Percentiles rank a stretch among this genome's conserved stretches.
These are phyloP conservation scores for Hormaphis cornu DNA, from an alignment of 1,140 invertebrate species.

Conservation along the genomic window DNA sequence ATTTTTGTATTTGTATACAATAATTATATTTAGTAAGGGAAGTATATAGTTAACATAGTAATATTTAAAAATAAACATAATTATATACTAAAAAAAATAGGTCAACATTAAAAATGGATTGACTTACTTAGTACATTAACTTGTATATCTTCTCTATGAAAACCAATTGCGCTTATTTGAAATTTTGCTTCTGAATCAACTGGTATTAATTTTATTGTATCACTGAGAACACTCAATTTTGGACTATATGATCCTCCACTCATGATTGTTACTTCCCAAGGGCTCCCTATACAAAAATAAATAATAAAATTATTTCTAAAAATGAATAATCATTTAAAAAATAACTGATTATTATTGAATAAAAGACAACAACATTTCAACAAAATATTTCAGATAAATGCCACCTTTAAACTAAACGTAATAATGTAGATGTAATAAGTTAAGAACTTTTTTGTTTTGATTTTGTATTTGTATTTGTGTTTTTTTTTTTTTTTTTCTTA, in stretches of 20 bases:
- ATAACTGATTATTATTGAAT: not conserved
- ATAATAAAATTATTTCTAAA: constrained; percentile 38
- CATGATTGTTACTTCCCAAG: constrained; percentile 82
- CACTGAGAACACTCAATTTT: constrained; percentile 66
- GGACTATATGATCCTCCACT: constrained; percentile 45
- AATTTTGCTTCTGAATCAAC: constrained; percentile 75
- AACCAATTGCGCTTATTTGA: constrained; percentile 62
- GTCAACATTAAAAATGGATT: not conserved
- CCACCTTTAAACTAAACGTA: too few species aligned
- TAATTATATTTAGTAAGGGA: not conserved
- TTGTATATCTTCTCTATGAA: constrained; percentile 54
- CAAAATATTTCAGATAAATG: too few species aligned
- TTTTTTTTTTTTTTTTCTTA: too few species aligned
- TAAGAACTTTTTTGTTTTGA: too few species aligned
- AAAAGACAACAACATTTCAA: too few species aligned
- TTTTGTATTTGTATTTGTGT: too few species aligned
- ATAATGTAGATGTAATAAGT: too few species aligned
- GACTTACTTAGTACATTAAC: constrained; percentile 47
- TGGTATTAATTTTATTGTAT: constrained; percentile 76
- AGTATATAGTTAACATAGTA: not conserved
- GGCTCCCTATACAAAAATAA: constrained; percentile 60
- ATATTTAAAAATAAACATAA: not conserved
- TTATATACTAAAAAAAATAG: not conserved
- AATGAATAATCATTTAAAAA: constrained; percentile 31
- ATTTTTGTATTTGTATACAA: too few species aligned